A percentile compares a stretch with the other conserved stretches of the same genome.
These are phyloP conservation scores for Tetramorium alpestre DNA, from an alignment of 1,140 invertebrate genomes.

Conservation along the genomic window DNA sequence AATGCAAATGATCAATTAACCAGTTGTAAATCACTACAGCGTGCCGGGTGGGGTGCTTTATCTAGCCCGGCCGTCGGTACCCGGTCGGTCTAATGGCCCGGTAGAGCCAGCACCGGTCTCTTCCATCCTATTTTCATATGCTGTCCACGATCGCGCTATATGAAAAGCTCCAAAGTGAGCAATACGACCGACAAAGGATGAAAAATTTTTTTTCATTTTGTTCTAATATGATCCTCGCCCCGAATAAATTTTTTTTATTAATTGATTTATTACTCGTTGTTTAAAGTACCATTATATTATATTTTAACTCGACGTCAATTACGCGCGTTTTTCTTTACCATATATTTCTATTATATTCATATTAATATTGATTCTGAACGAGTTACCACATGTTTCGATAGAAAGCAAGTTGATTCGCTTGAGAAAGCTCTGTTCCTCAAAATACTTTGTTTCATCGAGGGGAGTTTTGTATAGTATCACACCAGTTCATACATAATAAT, in stretches of 20 bases:
- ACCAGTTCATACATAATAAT: conserved; percentile 19
- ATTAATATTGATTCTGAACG: neutral
- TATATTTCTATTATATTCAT: neutral
- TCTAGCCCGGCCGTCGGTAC: conserved; percentile 55
- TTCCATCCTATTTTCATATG: conserved; percentile 49
- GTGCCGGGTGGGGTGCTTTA: conserved; percentile 66
- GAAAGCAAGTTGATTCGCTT: neutral
- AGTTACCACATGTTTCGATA: neutral
- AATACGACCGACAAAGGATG: neutral
- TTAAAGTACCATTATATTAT: neutral
- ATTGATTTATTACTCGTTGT: neutral
- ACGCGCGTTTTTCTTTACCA: neutral
- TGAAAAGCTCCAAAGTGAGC: conserved; percentile 13
- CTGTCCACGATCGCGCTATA: conserved; percentile 4
- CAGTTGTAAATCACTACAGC: conserved; percentile 80
- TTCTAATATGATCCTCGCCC: neutral
- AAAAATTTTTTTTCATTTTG: neutral
- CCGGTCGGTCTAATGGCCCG: conserved; percentile 61
- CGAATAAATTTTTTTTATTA: neutral
- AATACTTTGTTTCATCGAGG: neutral
- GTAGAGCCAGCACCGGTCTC: conserved; percentile 40
- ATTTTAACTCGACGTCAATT: neutral
- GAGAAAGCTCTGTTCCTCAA: neutral
- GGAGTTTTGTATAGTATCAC: neutral
- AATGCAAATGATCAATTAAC: conserved; percentile 85